Evolutionary conservation across 2,888 invertebrate species (phyloP), one percentile per base, ranked within the genome.

Genomic region (Drosophila mulleri): DNA sequence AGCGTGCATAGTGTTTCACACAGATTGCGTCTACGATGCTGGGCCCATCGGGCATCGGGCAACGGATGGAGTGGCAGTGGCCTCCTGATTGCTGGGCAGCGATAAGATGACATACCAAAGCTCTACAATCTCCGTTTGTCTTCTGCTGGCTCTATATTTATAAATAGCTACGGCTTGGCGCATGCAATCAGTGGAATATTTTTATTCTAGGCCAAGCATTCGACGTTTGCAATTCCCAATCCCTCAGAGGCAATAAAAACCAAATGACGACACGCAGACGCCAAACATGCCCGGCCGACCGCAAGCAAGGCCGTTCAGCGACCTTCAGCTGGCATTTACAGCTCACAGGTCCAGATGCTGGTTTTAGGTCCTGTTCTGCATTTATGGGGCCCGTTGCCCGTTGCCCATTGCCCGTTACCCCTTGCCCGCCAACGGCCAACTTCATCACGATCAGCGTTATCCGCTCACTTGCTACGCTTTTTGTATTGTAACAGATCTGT

Each of bases 281-380:
- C 86, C 86, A 86, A 86, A 83, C 56, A 75, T 59, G 73, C 60
- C 66, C 67, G 72, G 65, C 59, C 80, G 88, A 80, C 90, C 84
- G 84, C 83, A 88, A 85, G 91, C 91, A 91, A 91, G 91, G 91
- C 76, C 92, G 90, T 91, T 83, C 81, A 80, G 83, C 84, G 91
- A 91, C 91, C 91, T 91, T 91, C 87, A 78, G 72, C 57, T 71
- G 47, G 50, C 59, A 58, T 70, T 63, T 78, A 78, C 78, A 80
- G 75, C 68, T 73, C 52, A 16, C 47, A 52, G 47, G 5, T 41
- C 47, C 57, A 58, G 54, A 29, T 63, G 11, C 50, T n/a, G 45
- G 23, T 44, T 47, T 44, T 48, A 59, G 58, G 64, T 72, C 73
- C 70, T 60, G 66, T 35, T 68, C 65, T 47, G 67, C 63, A 73